Conservation (phyloP, 1,140 invertebrate genomes). For the Drosophila lini region DNA sequence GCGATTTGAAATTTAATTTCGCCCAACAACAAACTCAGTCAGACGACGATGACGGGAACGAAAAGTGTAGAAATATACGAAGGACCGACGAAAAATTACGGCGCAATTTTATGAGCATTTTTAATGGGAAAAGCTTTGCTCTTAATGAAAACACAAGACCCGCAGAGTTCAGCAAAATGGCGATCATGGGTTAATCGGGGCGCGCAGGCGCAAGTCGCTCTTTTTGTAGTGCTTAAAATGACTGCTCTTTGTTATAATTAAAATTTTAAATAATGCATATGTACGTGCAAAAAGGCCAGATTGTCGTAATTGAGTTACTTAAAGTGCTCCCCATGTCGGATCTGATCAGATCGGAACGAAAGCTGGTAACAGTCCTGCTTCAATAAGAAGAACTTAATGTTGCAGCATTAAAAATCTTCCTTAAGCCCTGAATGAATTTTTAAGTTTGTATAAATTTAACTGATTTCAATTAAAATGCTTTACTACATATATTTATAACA, state of each 20-base stretch:
- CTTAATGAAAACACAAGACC: constrained; percentile 74
- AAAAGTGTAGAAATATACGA: constrained; percentile 41
- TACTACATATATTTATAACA: neutral
- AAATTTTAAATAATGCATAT: constrained; percentile 71
- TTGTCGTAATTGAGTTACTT: constrained; percentile 48
- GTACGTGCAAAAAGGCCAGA: constrained; percentile 54
- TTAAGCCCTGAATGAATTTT: neutral
- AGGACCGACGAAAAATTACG: constrained; percentile 66
- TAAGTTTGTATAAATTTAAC: neutral
- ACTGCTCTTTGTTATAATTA: constrained; percentile 68
- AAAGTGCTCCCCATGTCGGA: constrained; percentile 29
- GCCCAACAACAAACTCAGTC: constrained; percentile 20
- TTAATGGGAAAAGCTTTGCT: constrained; percentile 79
- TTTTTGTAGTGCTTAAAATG: constrained; percentile 48
- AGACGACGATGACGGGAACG: neutral
- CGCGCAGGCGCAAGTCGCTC: constrained; percentile 63
- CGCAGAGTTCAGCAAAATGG: constrained; percentile 42
- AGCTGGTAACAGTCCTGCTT: constrained; percentile 18
- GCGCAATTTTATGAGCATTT: constrained; percentile 80
- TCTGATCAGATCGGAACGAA: constrained; percentile 39
- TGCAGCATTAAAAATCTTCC: neutral
- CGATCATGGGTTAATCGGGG: constrained; percentile 74
- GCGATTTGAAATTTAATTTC: constrained; percentile 78
- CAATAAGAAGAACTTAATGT: neutral
- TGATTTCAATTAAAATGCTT: neutral